A percentile compares a stretch with the other conserved stretches of the same genome.
Evolutionary conservation across 2,888 invertebrate species (phyloP).

Genomic region (Alcis repandata): DNA sequence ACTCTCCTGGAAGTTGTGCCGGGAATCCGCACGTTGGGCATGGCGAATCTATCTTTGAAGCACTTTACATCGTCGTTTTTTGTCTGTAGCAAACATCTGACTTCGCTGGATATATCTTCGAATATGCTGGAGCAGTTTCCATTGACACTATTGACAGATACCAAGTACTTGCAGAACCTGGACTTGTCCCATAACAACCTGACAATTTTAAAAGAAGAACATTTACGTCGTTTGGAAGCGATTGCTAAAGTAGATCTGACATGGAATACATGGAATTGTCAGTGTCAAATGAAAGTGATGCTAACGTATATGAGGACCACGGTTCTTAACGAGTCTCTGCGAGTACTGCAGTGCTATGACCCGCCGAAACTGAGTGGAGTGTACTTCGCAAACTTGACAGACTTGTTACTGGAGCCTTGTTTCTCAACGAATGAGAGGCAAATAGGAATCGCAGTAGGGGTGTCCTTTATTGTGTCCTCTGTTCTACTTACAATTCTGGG

Average conservation of each 20-base stretch:
- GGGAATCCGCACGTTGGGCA: constrained; percentile 85
- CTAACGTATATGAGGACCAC: constrained; percentile 86
- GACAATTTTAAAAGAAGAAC: constrained; percentile 87
- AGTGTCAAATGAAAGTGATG: constrained; percentile 88
- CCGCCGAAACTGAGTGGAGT: constrained; percentile 85
- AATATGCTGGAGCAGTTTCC: constrained; percentile 89
- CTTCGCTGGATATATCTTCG: constrained; percentile 90
- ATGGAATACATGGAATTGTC: constrained; percentile 90
- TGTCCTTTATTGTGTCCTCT: constrained; percentile 74
- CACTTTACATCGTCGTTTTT: constrained; percentile 87
- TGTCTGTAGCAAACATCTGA: constrained; percentile 87
- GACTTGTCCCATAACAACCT: constrained; percentile 92
- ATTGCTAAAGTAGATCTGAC: constrained; percentile 84
- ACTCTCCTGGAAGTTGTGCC: constrained; percentile 86
- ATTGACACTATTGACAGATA: constrained; percentile 84
- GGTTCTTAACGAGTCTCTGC: constrained; percentile 79
- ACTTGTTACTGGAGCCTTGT: constrained; percentile 74
- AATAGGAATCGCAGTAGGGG: constrained; percentile 86
- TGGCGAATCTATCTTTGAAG: constrained; percentile 87
- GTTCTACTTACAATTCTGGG: constrained; percentile 84
- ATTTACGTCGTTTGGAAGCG: constrained; percentile 86
- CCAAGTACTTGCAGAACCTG: constrained; percentile 87
- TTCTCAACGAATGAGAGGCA: constrained; percentile 83
- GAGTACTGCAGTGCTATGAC: constrained; percentile 86
- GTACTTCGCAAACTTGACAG: constrained; percentile 64